These are phyloP conservation scores for Drosophila mimetica DNA, from an alignment of 2,888 invertebrate genomes.

Conservation along the genomic window DNA sequence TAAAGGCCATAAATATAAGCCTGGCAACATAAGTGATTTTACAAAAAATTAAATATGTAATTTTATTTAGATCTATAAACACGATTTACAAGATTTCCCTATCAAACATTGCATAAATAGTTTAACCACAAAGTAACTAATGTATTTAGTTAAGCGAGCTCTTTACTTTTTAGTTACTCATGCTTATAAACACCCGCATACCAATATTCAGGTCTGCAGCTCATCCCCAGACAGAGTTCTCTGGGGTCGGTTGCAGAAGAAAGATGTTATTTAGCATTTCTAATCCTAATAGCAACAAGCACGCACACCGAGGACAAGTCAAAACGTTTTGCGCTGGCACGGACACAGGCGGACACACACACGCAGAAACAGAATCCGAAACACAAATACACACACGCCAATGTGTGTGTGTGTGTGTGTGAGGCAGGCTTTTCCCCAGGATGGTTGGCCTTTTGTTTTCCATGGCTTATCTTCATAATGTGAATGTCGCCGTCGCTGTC, in stretches of 20 bases:
- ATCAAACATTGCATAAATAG: background rate
- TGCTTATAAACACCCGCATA: background rate
- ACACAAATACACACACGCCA: slow-evolving; percentile 5
- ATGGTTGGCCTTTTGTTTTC: slow-evolving; percentile 68
- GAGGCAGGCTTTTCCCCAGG: slow-evolving; percentile 32
- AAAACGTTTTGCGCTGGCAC: slow-evolving; percentile 61
- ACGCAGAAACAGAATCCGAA: slow-evolving; percentile 2
- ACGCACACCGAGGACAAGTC: slow-evolving; percentile 64
- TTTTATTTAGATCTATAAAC: background rate
- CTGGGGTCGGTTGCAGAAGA: slow-evolving; percentile 18
- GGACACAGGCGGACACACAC: slow-evolving; percentile 14
- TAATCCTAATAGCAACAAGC: slow-evolving; percentile 66
- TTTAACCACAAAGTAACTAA: background rate
- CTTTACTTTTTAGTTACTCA: background rate
- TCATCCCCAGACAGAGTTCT: background rate
- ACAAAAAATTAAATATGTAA: no score
- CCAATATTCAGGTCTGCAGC: background rate
- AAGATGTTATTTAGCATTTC: slow-evolving; percentile 39
- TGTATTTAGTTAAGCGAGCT: background rate
- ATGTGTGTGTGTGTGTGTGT: background rate
- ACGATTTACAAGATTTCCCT: no score
- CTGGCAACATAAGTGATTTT: background rate
- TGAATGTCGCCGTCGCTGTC: slow-evolving; percentile 64
- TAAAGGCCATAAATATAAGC: background rate
- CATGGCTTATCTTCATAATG: slow-evolving; percentile 76